Percentiles rank a stretch among this genome's conserved stretches.
Evolutionary conservation across 64 coral and sea anemone genomes (phyloP).

Genomic region (Porites australiensis): DNA sequence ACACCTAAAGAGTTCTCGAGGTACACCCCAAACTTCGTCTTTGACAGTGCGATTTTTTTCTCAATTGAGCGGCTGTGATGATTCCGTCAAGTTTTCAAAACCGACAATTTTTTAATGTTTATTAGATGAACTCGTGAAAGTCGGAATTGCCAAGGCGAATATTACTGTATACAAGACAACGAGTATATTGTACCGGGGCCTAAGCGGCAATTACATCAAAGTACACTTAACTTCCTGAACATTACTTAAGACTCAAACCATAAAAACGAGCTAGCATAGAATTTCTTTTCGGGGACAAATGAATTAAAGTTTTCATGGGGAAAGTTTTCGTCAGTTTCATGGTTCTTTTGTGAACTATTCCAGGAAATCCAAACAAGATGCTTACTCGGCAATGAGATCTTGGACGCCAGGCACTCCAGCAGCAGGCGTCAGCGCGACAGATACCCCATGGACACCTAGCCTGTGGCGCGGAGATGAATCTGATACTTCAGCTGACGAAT

Average conservation of each 20-base stretch:
- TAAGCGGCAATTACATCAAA: too few relatives aligned
- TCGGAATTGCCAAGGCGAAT: too few relatives aligned
- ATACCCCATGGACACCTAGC: constrained; percentile 28
- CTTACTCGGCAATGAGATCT: not conserved
- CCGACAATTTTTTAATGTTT: too few relatives aligned
- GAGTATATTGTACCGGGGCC: too few relatives aligned
- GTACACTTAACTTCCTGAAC: too few relatives aligned
- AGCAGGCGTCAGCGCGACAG: not conserved
- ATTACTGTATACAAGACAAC: too few relatives aligned
- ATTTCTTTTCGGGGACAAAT: not conserved
- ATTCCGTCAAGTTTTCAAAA: too few relatives aligned
- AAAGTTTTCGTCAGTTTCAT: not conserved
- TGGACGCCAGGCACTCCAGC: constrained; percentile 13
- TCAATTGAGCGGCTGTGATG: not conserved
- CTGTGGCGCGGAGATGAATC: not conserved
- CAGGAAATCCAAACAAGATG: constrained; percentile 29
- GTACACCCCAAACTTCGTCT: not conserved
- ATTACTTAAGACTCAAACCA: too few relatives aligned
- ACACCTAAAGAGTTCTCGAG: constrained; percentile 3
- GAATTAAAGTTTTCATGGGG: not conserved
- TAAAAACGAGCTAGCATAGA: not conserved
- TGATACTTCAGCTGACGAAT: not conserved
- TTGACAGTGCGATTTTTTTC: too few relatives aligned
- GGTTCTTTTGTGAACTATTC: not conserved
- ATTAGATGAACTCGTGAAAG: too few relatives aligned